Conservation (phyloP, 2,888 invertebrate species). For the Elgonia sp. region DNA sequence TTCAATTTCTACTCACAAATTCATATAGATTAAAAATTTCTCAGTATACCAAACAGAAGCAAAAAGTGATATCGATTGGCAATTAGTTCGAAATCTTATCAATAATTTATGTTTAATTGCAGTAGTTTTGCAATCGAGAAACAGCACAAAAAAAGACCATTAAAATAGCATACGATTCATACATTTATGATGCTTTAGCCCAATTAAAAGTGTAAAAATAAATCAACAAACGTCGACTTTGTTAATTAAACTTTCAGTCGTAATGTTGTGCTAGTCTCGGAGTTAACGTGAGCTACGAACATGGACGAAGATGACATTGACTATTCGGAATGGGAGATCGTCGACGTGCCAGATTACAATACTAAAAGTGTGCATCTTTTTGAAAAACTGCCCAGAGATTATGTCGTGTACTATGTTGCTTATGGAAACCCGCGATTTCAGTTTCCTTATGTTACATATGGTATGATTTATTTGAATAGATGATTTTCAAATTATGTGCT, state of each 20-base stretch:
- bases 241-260: background rate
- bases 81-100: too few relatives aligned
- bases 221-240: conserved; percentile 12
- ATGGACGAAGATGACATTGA: conserved; percentile 57
- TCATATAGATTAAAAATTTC: too few relatives aligned
- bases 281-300: background rate
- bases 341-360: conserved; percentile 82
- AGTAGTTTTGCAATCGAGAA: conserved; percentile 3
- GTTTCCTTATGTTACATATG: conserved; percentile 40
- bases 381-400: conserved; percentile 84
- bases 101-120: background rate
- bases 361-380: conserved; percentile 84
- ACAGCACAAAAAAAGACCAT: background rate
- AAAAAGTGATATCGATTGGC: too few relatives aligned
- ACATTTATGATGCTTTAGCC: background rate
- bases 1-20: background rate
- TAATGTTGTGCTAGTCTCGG: background rate
- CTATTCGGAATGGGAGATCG: conserved; percentile 78
- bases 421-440: conserved; percentile 77
- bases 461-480: conserved; percentile 45
- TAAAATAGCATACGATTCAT: background rate
- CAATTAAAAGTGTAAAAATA: conserved; percentile 17
- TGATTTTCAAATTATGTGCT: too few relatives aligned
- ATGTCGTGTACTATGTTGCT: conserved; percentile 86
- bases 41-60: too few relatives aligned